A percentile compares a stretch with the other conserved stretches of the same genome.
phyloP scores from a whole-genome alignment of 2,113 vertebrate species.

The Holacanthus passer region DNA sequence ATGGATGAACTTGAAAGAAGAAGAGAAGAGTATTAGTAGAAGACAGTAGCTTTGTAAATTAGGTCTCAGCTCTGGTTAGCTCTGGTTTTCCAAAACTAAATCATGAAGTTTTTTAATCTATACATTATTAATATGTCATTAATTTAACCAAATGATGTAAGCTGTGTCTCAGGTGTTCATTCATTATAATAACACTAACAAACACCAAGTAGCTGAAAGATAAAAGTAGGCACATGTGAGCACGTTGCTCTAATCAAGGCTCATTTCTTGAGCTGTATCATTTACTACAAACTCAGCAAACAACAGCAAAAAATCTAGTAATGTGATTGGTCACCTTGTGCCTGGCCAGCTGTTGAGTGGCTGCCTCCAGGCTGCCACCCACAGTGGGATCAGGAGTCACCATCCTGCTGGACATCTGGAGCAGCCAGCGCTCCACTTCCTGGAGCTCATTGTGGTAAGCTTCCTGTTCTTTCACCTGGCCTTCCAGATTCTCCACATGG shows the following conservation, averaged over 20 bases:
- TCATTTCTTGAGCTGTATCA: not conserved
- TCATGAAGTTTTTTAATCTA: no score
- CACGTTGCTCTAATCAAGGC: not conserved
- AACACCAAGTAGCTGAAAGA: not conserved
- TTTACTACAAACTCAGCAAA: not conserved
- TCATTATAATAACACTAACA: not conserved
- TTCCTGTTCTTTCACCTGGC: conserved; percentile 93
- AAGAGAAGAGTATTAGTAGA: not conserved
- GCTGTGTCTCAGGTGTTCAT: not conserved
- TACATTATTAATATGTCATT: no score
- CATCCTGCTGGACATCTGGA: conserved; percentile 96
- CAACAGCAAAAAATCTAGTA: not conserved
- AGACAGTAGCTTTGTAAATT: not conserved
- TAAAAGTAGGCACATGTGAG: not conserved
- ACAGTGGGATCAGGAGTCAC: conserved; percentile 91
- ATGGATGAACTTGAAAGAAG: not conserved
- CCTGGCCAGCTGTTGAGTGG: conserved; percentile 94
- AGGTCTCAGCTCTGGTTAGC: not conserved
- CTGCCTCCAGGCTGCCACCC: conserved; percentile 88
- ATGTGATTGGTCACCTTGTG: conserved; percentile 90
- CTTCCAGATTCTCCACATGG: conserved; percentile 86
- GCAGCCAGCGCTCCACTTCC: conserved; percentile 95
- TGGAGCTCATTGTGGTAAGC: conserved; percentile 92
- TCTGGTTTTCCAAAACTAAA: not conserved
- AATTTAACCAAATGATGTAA: no score